Base-by-base conservation (phyloP, 2,888 invertebrate genomes). In the Nemurella pictetii region DNA sequence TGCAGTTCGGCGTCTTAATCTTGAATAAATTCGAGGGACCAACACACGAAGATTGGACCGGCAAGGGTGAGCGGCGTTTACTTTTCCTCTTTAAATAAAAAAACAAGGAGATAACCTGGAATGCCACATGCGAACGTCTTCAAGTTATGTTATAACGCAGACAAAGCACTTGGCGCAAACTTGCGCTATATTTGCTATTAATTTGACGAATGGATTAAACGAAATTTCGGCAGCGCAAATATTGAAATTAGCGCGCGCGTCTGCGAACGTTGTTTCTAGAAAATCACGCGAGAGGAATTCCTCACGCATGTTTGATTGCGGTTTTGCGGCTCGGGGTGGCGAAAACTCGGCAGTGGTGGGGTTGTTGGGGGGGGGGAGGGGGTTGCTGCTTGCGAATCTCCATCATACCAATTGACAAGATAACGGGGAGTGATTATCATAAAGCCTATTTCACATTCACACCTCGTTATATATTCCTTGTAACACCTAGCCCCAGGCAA, bases 381-480 rank as follows among this genome's bases (percentile, higher is more conserved):
- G 55, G 55, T 55, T 55, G 55, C 55, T 20, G 55, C 82, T 27
- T 28, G 55, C 72, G 82, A 82, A 28, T 72, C 82, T 82, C 72
- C 82, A 82, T 82, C 82, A 82, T 82, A 27, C 72, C n/a, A 82
- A 82, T 82, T 82, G 82, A 82, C 82, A 82, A 26, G 82, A 82
- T 82, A 82, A 82, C 72, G 25, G n/a, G 82, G n/a, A 78, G 82
- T 82, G 82, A 82, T 82, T 82, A 82, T 82, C 82, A 82, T 82
- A 82, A 82, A 85, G 82, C 81, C 84, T 77, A 78, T 84, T 82
- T 75, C 84, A 72, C 83, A 83, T 75, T 83, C 83, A 84, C 84
- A 72, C 75, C 84, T 86, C 83, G 85, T 86, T 85, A 86, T 85
- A 85, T 85, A 86, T 86, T 85, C 86, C 85, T 74, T 55, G 80